A percentile compares a stretch with the other conserved stretches of the same genome.
phyloP scores from a whole-genome alignment of 2,797 vertebrate genomes.

The Schizopygopsis pylzovi region DNA sequence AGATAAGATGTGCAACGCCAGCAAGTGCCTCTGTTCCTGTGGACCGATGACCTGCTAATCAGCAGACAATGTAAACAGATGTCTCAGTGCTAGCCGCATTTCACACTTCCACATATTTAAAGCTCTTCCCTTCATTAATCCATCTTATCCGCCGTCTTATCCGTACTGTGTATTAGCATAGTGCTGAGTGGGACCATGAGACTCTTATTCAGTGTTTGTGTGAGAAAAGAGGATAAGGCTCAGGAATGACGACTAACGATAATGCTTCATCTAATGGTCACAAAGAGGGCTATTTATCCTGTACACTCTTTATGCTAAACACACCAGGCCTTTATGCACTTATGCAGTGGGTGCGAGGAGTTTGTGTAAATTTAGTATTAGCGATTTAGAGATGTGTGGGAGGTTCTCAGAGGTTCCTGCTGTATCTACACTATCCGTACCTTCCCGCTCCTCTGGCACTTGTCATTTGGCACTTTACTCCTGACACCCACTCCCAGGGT shows the following conservation, averaged over 20 bases:
- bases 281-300: conserved; percentile 75
- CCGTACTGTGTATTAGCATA: conserved; percentile 73
- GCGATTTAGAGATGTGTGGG: conserved; percentile 68
- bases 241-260: conserved; percentile 66
- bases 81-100: conserved; percentile 60
- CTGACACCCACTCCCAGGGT: conserved; percentile 68
- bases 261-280: conserved; percentile 74
- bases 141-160: conserved; percentile 74
- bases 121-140: conserved; percentile 78
- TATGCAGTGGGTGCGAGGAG: conserved; percentile 73
- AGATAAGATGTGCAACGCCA: conserved; percentile 63
- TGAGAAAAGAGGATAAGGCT: conserved; percentile 77
- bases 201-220: conserved; percentile 81
- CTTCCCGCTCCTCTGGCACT: not conserved
- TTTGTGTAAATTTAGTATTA: conserved; percentile 64
- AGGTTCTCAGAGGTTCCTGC: conserved; percentile 50
- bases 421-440: conserved; percentile 7
- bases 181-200: conserved; percentile 78
- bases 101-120: conserved; percentile 77
- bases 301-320: conserved; percentile 50
- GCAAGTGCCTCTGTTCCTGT: conserved; percentile 72
- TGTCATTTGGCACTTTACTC: conserved; percentile 45
- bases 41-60: conserved; percentile 78
- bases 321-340: conserved; percentile 66
- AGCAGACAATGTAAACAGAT: conserved; percentile 75